Conservation (phyloP, 2,888 invertebrate species). For the Pomacea canaliculata region DNA sequence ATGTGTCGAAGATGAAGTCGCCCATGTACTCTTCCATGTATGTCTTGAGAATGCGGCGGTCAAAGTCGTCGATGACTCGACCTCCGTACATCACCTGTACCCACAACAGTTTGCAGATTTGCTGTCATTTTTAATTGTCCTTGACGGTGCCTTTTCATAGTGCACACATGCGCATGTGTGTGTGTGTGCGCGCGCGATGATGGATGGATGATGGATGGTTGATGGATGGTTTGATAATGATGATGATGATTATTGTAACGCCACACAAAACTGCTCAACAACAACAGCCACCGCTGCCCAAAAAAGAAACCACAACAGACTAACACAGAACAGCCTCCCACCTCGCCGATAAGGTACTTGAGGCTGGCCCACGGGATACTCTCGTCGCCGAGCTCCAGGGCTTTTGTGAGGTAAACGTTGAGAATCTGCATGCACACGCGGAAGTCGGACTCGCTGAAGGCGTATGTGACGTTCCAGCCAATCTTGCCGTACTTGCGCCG, state of each 20-base stretch:
- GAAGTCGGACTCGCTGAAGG: constrained; percentile 91
- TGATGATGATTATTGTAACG: too few relatives aligned
- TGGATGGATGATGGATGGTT: too few relatives aligned
- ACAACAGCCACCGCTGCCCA: too few relatives aligned
- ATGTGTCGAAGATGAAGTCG: constrained; percentile 89
- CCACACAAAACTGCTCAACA: too few relatives aligned
- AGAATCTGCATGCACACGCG: constrained; percentile 88
- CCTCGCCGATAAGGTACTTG: constrained; percentile 91
- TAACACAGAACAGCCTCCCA: constrained; percentile 53
- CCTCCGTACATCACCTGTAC: constrained; percentile 91
- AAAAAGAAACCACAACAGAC: too few relatives aligned
- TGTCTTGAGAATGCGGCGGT: constrained; percentile 84
- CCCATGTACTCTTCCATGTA: constrained; percentile 96
- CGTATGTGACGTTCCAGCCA: constrained; percentile 93
- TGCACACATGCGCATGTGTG: too few relatives aligned
- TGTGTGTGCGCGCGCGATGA: too few relatives aligned
- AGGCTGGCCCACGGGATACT: constrained; percentile 88
- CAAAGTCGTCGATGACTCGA: constrained; percentile 89
- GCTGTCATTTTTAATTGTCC: too few relatives aligned
- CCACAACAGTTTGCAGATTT: background rate
- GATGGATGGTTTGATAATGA: too few relatives aligned
- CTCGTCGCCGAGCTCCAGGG: constrained; percentile 71
- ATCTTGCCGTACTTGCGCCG: constrained; percentile 91
- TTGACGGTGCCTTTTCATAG: too few relatives aligned
- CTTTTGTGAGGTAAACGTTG: constrained; percentile 85